Conservation (phyloP, 2,797 vertebrate genomes). For the Holocentrus rufus region DNA sequence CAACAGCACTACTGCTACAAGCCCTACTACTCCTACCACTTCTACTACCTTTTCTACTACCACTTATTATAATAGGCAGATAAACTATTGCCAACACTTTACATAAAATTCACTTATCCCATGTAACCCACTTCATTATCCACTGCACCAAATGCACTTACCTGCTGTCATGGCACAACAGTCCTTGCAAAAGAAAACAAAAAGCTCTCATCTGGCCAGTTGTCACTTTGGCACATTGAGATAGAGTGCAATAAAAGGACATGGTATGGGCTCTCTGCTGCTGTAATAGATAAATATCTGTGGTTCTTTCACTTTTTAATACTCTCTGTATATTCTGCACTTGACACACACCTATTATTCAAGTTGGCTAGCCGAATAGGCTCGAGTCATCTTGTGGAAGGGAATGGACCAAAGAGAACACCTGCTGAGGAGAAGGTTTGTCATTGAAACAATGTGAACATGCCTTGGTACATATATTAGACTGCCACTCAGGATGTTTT, state of each 20-base stretch:
- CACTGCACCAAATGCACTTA: constrained; percentile 36
- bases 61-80: too few species aligned
- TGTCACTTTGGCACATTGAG: constrained; percentile 51
- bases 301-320: not conserved
- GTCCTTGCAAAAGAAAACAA: constrained; percentile 37
- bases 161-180: constrained; percentile 39
- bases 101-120: not conserved
- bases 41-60: too few species aligned
- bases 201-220: constrained; percentile 48
- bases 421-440: not conserved
- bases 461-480: not conserved
- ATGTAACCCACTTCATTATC: not conserved
- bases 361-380: constrained; percentile 1
- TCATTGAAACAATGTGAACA: not conserved
- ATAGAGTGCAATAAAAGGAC: constrained; percentile 17
- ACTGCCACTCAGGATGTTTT: not conserved
- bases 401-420: not conserved
- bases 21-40: too few species aligned
- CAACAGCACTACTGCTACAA: too few species aligned
- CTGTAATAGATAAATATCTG: constrained; percentile 13
- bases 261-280: not conserved
- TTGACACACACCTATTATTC: constrained; percentile 13
- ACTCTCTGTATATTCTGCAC: constrained; percentile 7
- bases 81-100: too few species aligned
- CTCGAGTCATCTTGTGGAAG: constrained; percentile 9